Conservation (phyloP, 2,113 vertebrate species). For the Cryptotis parvus region DNA sequence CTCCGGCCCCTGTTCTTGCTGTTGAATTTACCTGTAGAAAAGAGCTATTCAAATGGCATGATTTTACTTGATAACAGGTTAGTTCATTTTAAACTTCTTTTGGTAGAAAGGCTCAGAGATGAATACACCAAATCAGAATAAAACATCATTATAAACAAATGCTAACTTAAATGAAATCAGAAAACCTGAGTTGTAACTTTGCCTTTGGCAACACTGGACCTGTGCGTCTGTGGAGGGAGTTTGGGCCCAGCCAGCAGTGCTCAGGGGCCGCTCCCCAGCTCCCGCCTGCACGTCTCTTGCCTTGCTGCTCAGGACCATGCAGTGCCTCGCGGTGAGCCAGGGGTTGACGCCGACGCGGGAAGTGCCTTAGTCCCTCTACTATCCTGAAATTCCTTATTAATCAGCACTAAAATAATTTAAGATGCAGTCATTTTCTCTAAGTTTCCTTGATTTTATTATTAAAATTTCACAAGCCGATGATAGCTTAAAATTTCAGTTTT, state of each 20-base stretch:
- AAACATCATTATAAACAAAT: not conserved
- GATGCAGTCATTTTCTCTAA: not conserved
- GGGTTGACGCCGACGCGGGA: no score
- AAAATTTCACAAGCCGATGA: not conserved
- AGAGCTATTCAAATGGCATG: not conserved
- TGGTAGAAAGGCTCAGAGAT: not conserved
- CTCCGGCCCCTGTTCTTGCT: no score
- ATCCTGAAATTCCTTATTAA: not conserved
- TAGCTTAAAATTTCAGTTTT: slow-evolving; percentile 46
- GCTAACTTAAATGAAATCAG: not conserved
- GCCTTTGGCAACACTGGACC: not conserved
- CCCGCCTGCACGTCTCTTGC: no score
- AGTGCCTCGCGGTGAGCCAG: no score
- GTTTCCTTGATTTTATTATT: slow-evolving; percentile 8
- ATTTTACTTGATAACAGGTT: not conserved
- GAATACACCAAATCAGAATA: not conserved
- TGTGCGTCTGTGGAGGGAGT: not conserved
- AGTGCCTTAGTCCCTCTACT: no score
- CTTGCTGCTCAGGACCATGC: no score
- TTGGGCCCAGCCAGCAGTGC: no score
- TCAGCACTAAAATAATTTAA: slow-evolving; percentile 8
- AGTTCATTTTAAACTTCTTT: not conserved
- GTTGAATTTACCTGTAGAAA: not conserved
- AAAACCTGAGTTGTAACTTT: not conserved
- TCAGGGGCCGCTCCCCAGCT: no score